Percentiles rank a stretch among this genome's conserved stretches.
Evolutionary conservation across 2,113 vertebrate species (phyloP).

Genomic region (Alexandromys fortis): DNA sequence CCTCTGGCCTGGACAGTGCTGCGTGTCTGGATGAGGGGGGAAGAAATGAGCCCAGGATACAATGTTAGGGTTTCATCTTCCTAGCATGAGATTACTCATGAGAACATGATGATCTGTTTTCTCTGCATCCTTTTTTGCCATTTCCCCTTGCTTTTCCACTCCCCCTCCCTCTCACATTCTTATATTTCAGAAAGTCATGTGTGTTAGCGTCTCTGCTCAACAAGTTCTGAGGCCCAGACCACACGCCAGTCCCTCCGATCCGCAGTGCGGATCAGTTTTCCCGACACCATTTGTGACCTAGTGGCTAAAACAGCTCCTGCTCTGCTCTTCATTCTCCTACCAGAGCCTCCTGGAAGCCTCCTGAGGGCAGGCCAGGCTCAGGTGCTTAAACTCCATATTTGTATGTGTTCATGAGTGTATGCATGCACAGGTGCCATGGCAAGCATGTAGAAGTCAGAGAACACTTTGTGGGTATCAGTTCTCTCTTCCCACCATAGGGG

Average conservation of each 20-base stretch:
- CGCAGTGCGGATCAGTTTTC: neutral
- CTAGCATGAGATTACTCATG: slow-evolving; percentile 6
- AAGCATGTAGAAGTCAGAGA: neutral
- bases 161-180: neutral
- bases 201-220: slow-evolving; percentile 28
- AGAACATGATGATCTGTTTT: neutral
- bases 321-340: neutral
- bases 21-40: slow-evolving; percentile 88
- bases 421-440: too few species aligned
- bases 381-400: neutral
- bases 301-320: neutral
- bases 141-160: neutral
- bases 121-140: neutral
- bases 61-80: neutral
- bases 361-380: neutral
- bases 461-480: neutral
- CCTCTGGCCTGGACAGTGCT: slow-evolving; percentile 91
- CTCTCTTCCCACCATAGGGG: neutral
- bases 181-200: neutral
- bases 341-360: neutral
- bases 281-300: neutral
- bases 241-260: neutral
- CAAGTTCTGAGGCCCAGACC: slow-evolving; percentile 38
- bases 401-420: neutral
- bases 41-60: slow-evolving; percentile 29